phyloP scores from a whole-genome alignment of 1,140 invertebrate species.

The Parapsyche elsis region DNA sequence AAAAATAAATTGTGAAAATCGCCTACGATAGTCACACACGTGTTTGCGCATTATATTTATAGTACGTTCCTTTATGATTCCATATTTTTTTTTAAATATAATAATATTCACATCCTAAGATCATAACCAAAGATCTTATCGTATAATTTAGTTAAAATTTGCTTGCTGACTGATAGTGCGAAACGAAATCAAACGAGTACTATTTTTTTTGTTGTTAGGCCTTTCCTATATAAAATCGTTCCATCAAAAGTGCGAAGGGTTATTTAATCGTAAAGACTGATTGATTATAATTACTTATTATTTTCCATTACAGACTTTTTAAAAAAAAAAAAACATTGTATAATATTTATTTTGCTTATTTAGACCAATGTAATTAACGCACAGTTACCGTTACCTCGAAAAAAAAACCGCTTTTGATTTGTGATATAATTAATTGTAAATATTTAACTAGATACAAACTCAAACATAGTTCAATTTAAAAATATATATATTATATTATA shows the following conservation, averaged over 20 bases:
- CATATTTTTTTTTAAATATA: no score
- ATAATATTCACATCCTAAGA: slow-evolving; percentile 22
- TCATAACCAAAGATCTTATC: slow-evolving; percentile 37
- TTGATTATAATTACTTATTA: background rate
- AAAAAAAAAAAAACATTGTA: background rate
- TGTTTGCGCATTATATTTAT: no score
- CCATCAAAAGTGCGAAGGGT: background rate
- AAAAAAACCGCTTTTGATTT: slow-evolving; percentile 14
- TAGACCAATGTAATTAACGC: background rate
- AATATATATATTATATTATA: no score
- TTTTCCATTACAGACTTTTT: background rate
- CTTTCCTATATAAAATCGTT: no score
- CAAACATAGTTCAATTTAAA: no score
- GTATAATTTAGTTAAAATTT: background rate
- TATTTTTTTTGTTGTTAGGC: background rate
- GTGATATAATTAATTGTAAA: slow-evolving; percentile 26
- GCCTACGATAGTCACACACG: background rate
- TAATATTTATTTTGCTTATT: background rate
- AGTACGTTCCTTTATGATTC: no score
- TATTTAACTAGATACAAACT: background rate
- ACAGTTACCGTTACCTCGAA: slow-evolving; percentile 42
- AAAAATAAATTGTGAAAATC: no score
- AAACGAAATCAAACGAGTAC: background rate
- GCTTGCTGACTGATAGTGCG: background rate
- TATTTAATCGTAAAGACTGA: background rate